Percentiles rank a stretch among this genome's conserved stretches.
These are phyloP conservation scores for Pristionchus arcanus DNA, from an alignment of 2,888 invertebrate genomes.

Conservation along the genomic window DNA sequence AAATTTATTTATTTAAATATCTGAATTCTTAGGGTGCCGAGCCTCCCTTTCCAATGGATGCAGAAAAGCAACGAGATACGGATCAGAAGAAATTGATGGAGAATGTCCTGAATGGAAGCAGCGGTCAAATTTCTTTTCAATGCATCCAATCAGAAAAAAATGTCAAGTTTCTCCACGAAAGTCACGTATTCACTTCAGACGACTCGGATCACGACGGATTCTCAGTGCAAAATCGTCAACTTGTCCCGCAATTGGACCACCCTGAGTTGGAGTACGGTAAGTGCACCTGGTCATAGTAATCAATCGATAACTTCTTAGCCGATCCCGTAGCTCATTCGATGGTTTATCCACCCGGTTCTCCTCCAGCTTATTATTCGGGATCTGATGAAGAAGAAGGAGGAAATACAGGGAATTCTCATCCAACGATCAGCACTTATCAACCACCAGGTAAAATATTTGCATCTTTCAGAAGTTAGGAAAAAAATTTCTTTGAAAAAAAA, in stretches of 20 bases:
- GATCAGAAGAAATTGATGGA: conserved; percentile 1
- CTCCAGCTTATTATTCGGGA: conserved; percentile 51
- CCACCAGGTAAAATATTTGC: background rate
- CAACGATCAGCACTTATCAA: background rate
- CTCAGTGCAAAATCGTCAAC: conserved; percentile 51
- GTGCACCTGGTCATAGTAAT: background rate
- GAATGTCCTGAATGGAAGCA: conserved; percentile 35
- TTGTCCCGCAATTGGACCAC: conserved; percentile 17
- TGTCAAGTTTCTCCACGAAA: background rate
- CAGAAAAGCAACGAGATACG: background rate
- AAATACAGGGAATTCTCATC: background rate
- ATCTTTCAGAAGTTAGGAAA: too few species aligned
- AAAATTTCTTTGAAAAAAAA: too few species aligned
- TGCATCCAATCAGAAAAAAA: background rate
- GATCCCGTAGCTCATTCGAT: background rate
- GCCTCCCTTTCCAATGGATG: background rate
- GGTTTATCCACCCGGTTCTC: conserved; percentile 50
- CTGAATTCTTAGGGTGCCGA: conserved; percentile 24
- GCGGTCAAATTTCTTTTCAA: background rate
- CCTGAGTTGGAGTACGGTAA: conserved; percentile 30
- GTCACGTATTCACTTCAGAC: background rate
- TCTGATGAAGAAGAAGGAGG: conserved; percentile 9
- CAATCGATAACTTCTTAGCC: background rate
- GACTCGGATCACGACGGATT: conserved; percentile 50
- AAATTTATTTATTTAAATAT: background rate